Base-by-base conservation (phyloP, 2,888 invertebrate genomes). In the Tetanocera ferruginea region DNA sequence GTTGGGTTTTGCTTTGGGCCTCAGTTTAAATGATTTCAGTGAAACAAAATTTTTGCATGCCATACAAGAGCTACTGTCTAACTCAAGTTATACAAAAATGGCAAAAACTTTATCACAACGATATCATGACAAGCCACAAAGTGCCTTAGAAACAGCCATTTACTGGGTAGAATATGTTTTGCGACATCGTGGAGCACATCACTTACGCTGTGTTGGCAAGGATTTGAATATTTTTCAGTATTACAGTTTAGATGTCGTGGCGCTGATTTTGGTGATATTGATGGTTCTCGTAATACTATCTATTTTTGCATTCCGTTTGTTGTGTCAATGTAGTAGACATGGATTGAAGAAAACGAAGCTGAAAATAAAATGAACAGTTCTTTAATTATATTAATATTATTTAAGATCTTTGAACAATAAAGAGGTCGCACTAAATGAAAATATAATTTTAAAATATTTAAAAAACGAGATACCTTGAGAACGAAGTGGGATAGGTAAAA, bases 1-100 rank as follows among this genome's bases (percentile, higher is more conserved):
- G 3, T 79, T 82, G 23, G 91, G 90, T 5, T 87, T 84, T 81
- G 90, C 86, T 0, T 78, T 90, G 9, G 84, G 86, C n/a, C n/a
- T n/a, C 23, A 85, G 84, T 37, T 75, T 82, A n/a, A n/a, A n/a
- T 5, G 79, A 83, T 8, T 70, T 90, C 9, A 87, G 83, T 1
- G 86, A 87, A 79, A 83, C 86, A 6, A 81, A 77, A 8, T 79
- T 90, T 8, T 34, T 64, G 28, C 17, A 55, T 2, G 77, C 80
- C n/a, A 80, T 83, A 17, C 66, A 60, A 2, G 77, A 78, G 9
- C 79, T 83, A 14, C 62, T 83, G 11, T 37, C 5, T 1, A 81
- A 81, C 49, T 43, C 70, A 0, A 79, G 72, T 23, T 85, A 82
- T 34, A 55, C 55, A 0, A 19, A 78, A 55, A 62, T 74, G n/a